These are phyloP conservation scores for Alexandromys oeconomus DNA, from an alignment of 2,797 vertebrate genomes.

Conservation along the genomic window DNA sequence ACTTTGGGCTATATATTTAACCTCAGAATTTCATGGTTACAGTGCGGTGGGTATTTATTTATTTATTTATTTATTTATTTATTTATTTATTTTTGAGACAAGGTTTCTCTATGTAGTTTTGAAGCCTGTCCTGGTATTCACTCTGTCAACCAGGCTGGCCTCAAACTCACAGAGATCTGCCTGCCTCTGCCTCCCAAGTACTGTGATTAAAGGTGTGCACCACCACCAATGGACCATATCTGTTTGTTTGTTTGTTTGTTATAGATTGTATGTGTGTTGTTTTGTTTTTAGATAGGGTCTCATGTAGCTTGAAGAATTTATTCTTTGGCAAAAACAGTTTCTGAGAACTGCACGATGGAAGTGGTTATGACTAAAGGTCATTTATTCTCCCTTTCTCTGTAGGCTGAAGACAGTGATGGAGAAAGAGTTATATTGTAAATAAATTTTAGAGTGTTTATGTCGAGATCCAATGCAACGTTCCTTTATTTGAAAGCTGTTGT, in stretches of 20 bases:
- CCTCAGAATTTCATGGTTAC: slow-evolving; percentile 46
- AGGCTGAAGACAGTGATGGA: background rate
- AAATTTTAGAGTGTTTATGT: background rate
- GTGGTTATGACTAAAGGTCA: background rate
- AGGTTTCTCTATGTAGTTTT: no score
- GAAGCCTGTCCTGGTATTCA: no score
- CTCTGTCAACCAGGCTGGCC: no score
- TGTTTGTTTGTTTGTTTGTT: no score
- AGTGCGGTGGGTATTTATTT: background rate
- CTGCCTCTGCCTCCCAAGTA: no score
- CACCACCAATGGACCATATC: no score
- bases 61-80: no score
- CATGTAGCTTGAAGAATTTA: background rate
- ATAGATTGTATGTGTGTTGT: no score
- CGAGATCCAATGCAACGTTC: background rate
- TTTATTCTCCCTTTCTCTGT: background rate
- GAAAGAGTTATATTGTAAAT: background rate
- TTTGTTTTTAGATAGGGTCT: background rate
- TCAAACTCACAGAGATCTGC: no score
- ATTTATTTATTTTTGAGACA: no score
- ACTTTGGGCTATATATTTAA: slow-evolving; percentile 41
- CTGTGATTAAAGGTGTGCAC: no score
- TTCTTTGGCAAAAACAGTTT: slow-evolving; percentile 32
- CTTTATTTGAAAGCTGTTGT: background rate
- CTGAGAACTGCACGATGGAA: background rate